Base-by-base conservation (phyloP, 2,888 invertebrate genomes). In the Cantharis lateralis region DNA sequence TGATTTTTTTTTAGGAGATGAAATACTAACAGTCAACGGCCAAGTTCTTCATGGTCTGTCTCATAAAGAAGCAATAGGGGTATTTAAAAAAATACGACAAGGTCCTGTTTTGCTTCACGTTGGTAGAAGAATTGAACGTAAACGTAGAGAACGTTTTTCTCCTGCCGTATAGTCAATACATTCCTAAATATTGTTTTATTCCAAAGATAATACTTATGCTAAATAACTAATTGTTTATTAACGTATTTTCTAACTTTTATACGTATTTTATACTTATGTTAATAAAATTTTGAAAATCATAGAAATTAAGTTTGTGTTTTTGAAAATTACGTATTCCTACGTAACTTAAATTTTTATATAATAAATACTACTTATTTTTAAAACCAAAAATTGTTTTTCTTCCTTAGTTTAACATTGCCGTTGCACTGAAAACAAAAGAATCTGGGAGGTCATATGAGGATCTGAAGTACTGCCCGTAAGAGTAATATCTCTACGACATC, bases 1-100 rank as follows among this genome's bases (percentile, higher is more conserved):
- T 2, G 7, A 48, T 13, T 13, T n/a, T 81, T 82, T 90, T 91
- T 16, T 89, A 94, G 95, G 95, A 86, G 98, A 98, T 89, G 96
- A 97, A 91, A 96, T 98, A 84, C 90, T 97, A 86, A 94, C 95
- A 83, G 94, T 98, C 72, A 98, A 98, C 89, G 95, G 95, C 81
- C 92, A 92, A 86, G 91, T 93, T 48, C 93, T 97, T 83, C 93
- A 95, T 87, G 96, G 96, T 75, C 91, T 95, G 87, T 95, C 96
- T 78, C 96, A 98, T 89, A 93, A 94, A 82, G 97, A 98, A 89
- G 97, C 97, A 71, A 96, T 98, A 86, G 92, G 93, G 83, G 91
- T 96, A 83, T 97, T 98, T 88, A 97, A 97, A 89, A 94, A 94
- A 88, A 96, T 98, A 82, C 95, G 96, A 87, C 93, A 93, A 88